Conservation (phyloP, 2,888 invertebrate species). For the Xanthorhoe designata region DNA sequence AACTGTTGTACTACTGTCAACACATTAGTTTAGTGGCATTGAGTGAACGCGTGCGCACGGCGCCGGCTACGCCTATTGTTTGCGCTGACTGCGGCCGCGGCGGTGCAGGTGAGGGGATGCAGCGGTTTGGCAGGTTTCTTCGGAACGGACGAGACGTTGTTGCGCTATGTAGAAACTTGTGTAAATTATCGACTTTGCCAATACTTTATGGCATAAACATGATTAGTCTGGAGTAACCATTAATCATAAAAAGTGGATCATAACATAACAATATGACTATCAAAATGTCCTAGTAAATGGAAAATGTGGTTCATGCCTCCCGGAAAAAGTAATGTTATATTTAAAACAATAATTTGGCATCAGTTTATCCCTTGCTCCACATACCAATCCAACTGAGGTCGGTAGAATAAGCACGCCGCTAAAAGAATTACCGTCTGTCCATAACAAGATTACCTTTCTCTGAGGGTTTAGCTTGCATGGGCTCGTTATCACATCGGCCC, state of each 20-base stretch:
- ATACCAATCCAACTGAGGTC: slow-evolving; percentile 40
- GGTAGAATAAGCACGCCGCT: slow-evolving; percentile 46
- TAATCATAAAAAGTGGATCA: too few relatives aligned
- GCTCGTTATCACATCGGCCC: slow-evolving; percentile 39
- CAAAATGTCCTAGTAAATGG: too few relatives aligned
- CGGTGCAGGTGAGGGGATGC: slow-evolving; percentile 26
- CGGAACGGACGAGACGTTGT: slow-evolving; percentile 2
- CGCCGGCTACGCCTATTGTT: slow-evolving; percentile 47
- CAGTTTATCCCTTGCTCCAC: slow-evolving; percentile 15
- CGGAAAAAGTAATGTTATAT: too few relatives aligned
- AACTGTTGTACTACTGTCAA: slow-evolving; percentile 45
- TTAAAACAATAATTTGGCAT: slow-evolving; percentile 5
- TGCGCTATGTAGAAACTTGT: neutral
- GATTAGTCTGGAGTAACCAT: neutral
- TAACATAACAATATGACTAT: too few relatives aligned
- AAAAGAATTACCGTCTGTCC: slow-evolving; percentile 62
- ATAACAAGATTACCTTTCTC: slow-evolving; percentile 65
- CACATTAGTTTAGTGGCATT: slow-evolving; percentile 46
- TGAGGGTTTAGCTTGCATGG: slow-evolving; percentile 44
- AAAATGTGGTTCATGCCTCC: too few relatives aligned
- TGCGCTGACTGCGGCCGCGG: slow-evolving; percentile 38
- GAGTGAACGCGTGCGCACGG: slow-evolving; percentile 48
- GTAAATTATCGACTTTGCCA: neutral
- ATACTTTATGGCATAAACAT: neutral
- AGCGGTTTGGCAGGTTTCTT: slow-evolving; percentile 20